These are phyloP conservation scores for Tragulus kanchil DNA, from an alignment of 2,113 vertebrate genomes.

Conservation along the genomic window DNA sequence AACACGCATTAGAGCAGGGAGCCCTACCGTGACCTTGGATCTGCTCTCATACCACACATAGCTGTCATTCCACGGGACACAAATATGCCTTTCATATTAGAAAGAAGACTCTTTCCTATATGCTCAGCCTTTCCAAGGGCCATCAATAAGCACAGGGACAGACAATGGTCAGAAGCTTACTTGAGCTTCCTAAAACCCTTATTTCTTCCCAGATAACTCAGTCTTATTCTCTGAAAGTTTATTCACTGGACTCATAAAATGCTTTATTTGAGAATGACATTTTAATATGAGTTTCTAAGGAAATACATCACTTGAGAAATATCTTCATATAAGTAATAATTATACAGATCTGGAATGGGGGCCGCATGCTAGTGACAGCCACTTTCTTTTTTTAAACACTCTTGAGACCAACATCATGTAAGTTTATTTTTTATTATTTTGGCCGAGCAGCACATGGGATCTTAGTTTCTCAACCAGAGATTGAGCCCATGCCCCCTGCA, in stretches of 20 bases:
- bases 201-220: slow-evolving; percentile 39
- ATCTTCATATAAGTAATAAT: background rate
- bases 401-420: background rate
- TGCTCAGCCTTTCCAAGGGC: slow-evolving; percentile 9
- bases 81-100: slow-evolving; percentile 81
- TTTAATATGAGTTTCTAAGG: background rate
- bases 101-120: slow-evolving; percentile 71
- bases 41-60: slow-evolving; percentile 75
- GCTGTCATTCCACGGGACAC: slow-evolving; percentile 80
- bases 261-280: background rate
- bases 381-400: background rate
- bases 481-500: too few relatives aligned
- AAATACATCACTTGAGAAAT: background rate
- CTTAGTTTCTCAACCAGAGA: too few relatives aligned
- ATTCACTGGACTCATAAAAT: background rate
- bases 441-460: background rate
- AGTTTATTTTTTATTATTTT: background rate
- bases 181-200: background rate
- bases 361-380: rapidly evolving
- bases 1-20: slow-evolving; percentile 57
- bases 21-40: slow-evolving; percentile 71
- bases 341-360: background rate
- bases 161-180: slow-evolving; percentile 24
- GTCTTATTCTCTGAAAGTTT: background rate
- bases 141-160: background rate